A percentile compares a stretch with the other conserved stretches of the same genome.
These are phyloP conservation scores for Pseudomugil tenellus DNA, from an alignment of 2,797 vertebrate species.

Conservation along the genomic window DNA sequence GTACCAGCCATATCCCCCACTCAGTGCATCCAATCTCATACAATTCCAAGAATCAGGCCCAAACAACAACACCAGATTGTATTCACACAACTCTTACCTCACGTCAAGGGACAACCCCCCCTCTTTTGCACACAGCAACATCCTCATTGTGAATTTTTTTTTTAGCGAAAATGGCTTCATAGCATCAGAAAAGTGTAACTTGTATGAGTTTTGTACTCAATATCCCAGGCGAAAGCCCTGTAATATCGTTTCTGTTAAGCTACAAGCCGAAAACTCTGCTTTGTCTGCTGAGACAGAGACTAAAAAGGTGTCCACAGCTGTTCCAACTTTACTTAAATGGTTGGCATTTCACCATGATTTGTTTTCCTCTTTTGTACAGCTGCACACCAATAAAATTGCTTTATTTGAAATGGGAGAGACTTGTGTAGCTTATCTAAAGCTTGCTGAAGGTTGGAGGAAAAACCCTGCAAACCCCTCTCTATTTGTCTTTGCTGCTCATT, in stretches of 20 bases:
- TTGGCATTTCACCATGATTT: conserved; percentile 15
- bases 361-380: conserved; percentile 8
- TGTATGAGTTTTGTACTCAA: neutral
- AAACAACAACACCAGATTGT: no score
- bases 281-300: neutral
- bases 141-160: no score
- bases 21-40: neutral
- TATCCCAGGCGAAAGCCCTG: neutral
- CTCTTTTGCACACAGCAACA: no score
- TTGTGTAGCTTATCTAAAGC: conserved; percentile 3
- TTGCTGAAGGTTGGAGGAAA: neutral
- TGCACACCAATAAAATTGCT: conserved; percentile 1
- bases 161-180: neutral
- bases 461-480: neutral
- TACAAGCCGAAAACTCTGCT: neutral
- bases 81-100: no score
- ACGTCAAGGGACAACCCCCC: no score
- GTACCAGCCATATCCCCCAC: no score
- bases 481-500: neutral
- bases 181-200: neutral
- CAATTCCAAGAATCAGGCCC: no score
- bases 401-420: conserved; percentile 5
- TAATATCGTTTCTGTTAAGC: neutral
- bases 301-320: conserved; percentile 5
- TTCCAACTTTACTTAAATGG: neutral